Evolutionary conservation across 2,797 vertebrate genomes (phyloP).

Genomic region (Lepilemur septentrionalis): DNA sequence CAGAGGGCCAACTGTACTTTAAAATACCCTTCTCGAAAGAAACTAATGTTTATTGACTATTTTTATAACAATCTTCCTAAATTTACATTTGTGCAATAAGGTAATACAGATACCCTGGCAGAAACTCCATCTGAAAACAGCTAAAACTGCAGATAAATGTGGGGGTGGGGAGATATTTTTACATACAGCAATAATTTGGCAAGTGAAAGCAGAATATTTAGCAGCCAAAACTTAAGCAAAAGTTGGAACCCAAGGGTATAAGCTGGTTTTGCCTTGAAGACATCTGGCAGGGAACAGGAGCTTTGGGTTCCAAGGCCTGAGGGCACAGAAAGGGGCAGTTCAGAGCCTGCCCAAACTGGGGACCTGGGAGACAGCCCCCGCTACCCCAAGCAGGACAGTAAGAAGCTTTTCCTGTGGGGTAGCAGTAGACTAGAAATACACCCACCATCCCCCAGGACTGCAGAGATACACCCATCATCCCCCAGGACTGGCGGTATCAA

Average conservation of each 20-base stretch:
- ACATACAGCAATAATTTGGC: background rate
- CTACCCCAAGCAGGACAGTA: no score
- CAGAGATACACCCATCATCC: no score
- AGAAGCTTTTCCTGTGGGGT: background rate
- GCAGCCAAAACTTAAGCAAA: background rate
- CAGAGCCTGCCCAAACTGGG: background rate
- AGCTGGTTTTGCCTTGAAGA: background rate
- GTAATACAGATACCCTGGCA: background rate
- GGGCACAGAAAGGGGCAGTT: background rate
- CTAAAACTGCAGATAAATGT: background rate
- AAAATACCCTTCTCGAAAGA: background rate
- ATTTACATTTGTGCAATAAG: background rate
- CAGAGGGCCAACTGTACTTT: background rate
- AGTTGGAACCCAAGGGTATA: background rate
- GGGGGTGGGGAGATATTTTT: background rate
- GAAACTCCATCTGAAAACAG: background rate
- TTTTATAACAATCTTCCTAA: background rate
- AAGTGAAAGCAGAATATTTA: background rate
- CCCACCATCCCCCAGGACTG: no score
- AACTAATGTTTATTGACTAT: background rate
- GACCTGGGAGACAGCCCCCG: background rate
- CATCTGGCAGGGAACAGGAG: background rate
- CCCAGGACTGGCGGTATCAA: no score
- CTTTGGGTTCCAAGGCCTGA: background rate
- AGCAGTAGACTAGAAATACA: background rate